phyloP scores from a whole-genome alignment of 2,797 vertebrate species.

The Glossophaga mutica region DNA sequence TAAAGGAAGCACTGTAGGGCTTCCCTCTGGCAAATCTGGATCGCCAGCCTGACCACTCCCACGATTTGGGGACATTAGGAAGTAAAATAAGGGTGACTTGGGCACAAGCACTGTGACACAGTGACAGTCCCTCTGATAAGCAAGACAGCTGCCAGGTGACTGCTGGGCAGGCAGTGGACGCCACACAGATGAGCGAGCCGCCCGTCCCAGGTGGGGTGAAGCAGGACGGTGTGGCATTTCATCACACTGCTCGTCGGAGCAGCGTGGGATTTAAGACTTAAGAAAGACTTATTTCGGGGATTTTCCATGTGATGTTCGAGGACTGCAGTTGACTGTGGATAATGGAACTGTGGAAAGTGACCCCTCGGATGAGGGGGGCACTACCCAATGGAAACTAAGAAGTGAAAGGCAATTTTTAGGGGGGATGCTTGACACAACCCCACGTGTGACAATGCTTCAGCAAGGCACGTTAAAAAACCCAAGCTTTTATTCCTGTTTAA shows the following conservation, averaged over 20 bases:
- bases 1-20: background rate
- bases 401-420: background rate
- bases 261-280: background rate
- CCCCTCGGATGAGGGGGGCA: too few species aligned
- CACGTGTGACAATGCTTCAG: background rate
- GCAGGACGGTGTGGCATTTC: background rate
- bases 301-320: background rate
- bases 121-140: background rate
- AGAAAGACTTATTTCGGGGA: background rate
- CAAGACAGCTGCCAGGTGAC: background rate
- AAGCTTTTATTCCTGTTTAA: background rate
- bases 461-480: background rate
- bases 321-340: background rate
- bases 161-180: background rate
- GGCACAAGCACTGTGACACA: background rate
- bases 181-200: background rate
- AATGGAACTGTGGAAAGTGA: background rate
- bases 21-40: background rate
- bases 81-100: background rate
- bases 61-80: background rate
- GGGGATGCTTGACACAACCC: background rate
- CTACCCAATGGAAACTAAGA: background rate
- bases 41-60: too few species aligned
- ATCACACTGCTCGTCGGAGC: background rate
- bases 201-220: too few species aligned